Evolutionary conservation across 2,888 invertebrate genomes (phyloP), one percentile per base, ranked within the genome.

Genomic region (Cosmopolites sordidus): DNA sequence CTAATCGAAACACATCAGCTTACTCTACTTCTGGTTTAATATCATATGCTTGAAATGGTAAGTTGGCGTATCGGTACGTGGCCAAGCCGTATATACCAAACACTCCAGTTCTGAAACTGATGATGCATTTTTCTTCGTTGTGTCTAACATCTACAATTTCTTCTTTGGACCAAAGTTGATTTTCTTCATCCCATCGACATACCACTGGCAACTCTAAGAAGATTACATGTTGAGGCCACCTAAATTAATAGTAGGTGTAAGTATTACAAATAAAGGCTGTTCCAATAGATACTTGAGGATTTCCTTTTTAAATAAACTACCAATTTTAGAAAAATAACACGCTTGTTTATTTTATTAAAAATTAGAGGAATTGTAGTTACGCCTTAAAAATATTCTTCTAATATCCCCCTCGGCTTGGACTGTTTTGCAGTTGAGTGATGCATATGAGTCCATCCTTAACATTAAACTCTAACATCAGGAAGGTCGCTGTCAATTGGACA

Each of bases 11-110:
- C n/a, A n/a, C n/a, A n/a, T n/a, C n/a, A n/a, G n/a, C 33, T 73
- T 73, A 78, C 83, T 78, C 75, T 0, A 78, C 74, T 65, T 84
- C 82, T 0, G 91, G 90, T 60, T 82, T 83, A 5, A 92, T 65
- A 63, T 92, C 92, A 89, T 92, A 92, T 0, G 86, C 86, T 70
- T 92, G 92, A 69, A 83, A 92, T 0, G 92, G 92, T 66, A 92
- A 75, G 69, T 92, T 92, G 51, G 84, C 80, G 71, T 87, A 91
- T 46, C 83, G 80, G 53, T 84, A 79, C 0, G 83, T 77, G 0
- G 88, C 90, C 55, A 92, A 79, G 0, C 86, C 91, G 56, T 87
- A 84, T 0, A 83, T 82, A 0, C 73, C 73, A 59, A 87, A 77
- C 48, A 82, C 79, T 0, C 88, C 87, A 0, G 86, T 86, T 46